phyloP scores from a whole-genome alignment of 1,140 invertebrate species.

The Drosophila kurseongensis region DNA sequence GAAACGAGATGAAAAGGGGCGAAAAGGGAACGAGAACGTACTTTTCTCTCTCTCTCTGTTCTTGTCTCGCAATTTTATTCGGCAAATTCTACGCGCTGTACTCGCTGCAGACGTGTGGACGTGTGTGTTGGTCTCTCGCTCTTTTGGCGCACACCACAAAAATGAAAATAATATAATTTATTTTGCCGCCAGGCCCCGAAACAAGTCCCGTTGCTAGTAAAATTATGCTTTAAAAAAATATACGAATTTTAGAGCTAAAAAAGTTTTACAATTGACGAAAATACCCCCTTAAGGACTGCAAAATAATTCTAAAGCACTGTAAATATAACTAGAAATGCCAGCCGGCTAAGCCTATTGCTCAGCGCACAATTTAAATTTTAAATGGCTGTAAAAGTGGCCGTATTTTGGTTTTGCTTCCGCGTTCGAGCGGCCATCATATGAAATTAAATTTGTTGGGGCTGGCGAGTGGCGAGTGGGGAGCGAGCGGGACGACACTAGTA shows the following conservation, averaged over 20 bases:
- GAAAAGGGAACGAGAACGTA: conserved; percentile 19
- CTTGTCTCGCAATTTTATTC: conserved; percentile 40
- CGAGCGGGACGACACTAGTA: conserved; percentile 24
- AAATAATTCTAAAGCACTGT: not conserved
- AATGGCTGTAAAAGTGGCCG: conserved; percentile 28
- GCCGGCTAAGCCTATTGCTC: not conserved
- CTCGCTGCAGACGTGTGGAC: conserved; percentile 35
- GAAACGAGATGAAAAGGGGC: conserved; percentile 2
- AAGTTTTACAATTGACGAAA: not conserved
- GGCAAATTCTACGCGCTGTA: conserved; percentile 15
- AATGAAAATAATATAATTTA: conserved; percentile 40
- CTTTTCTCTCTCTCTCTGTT: conserved; percentile 17
- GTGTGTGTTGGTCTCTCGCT: conserved; percentile 40
- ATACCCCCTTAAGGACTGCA: too few relatives aligned
- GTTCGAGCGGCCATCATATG: conserved; percentile 55
- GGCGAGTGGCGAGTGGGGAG: conserved; percentile 34
- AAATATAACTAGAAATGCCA: not conserved
- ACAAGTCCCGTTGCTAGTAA: conserved; percentile 21
- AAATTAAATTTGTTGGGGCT: conserved; percentile 54
- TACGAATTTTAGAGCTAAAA: not conserved
- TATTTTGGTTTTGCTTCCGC: conserved; percentile 70
- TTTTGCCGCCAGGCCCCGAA: conserved; percentile 46
- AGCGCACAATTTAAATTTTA: conserved; percentile 1
- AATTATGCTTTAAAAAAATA: not conserved
- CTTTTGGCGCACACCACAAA: conserved; percentile 26